Percentiles rank a stretch among this genome's conserved stretches.
Evolutionary conservation across 1,140 invertebrate species (phyloP).

Genomic region (Bemisia tabaci): DNA sequence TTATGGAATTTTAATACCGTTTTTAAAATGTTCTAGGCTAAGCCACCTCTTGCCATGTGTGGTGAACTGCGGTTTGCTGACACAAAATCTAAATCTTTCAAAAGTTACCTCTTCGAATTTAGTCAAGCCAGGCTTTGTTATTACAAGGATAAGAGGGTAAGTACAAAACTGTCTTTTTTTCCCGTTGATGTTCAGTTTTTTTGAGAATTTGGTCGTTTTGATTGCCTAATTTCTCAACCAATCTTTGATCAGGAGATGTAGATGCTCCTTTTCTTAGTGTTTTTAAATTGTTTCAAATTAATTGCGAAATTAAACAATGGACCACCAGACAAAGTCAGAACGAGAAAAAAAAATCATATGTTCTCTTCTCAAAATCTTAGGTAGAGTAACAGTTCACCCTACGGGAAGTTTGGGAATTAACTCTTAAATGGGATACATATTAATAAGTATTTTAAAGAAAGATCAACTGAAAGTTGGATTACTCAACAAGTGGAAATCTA

Average conservation of each 20-base stretch:
- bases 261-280: neutral
- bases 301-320: too few relatives aligned
- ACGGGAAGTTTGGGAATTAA: too few relatives aligned
- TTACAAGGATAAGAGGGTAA: conserved; percentile 62
- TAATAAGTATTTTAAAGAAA: too few relatives aligned
- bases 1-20: too few relatives aligned
- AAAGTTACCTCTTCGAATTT: conserved; percentile 61
- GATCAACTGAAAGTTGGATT: too few relatives aligned
- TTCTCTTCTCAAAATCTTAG: too few relatives aligned
- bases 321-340: too few relatives aligned
- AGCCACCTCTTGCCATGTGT: conserved; percentile 42
- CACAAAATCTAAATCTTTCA: conserved; percentile 56
- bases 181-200: conserved; percentile 1
- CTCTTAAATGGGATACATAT: too few relatives aligned
- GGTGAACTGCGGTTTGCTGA: conserved; percentile 68
- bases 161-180: conserved; percentile 21
- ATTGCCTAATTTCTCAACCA: neutral
- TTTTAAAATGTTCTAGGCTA: conserved; percentile 33
- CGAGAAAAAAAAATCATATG: too few relatives aligned
- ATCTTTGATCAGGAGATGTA: neutral
- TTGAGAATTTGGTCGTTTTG: neutral
- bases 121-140: conserved; percentile 59
- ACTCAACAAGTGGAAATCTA: too few relatives aligned
- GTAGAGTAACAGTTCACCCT: too few relatives aligned
- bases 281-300: conserved; percentile 9